Percentiles rank a stretch among this genome's conserved stretches.
Conservation (phyloP, 2,797 vertebrate species). For the Cephalopachus bancanus region DNA sequence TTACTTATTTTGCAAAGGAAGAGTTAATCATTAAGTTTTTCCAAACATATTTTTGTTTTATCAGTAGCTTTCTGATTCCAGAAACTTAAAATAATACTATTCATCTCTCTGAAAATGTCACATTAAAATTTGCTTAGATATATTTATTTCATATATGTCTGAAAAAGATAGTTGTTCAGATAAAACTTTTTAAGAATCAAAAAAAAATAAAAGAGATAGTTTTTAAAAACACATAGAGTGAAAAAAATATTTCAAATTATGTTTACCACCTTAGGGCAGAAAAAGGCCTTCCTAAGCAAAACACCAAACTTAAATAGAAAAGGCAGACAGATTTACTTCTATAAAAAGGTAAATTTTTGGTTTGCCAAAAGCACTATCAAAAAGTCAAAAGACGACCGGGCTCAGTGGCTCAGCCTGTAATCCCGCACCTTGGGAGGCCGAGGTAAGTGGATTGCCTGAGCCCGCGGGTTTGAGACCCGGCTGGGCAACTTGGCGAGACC, state of each 20-base stretch:
- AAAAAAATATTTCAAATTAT: background rate
- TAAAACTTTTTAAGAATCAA: background rate
- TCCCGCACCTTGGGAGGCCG: too few species aligned
- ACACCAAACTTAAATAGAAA: background rate
- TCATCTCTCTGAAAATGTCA: conserved; percentile 49
- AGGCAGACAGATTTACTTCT: background rate
- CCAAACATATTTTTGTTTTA: conserved; percentile 49
- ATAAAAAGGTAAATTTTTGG: background rate
- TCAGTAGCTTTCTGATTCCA: conserved; percentile 15
- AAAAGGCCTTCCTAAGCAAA: conserved; percentile 2
- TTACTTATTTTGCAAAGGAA: background rate
- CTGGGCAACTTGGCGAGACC: too few species aligned
- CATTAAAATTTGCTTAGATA: conserved; percentile 12
- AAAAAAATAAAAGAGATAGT: background rate
- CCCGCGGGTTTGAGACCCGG: too few species aligned
- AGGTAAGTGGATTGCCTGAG: too few species aligned
- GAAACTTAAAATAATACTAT: conserved; percentile 58
- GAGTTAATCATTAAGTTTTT: background rate
- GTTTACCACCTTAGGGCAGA: background rate
- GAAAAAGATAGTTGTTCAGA: conserved; percentile 34
- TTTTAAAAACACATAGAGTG: background rate
- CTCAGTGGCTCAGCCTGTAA: too few species aligned
- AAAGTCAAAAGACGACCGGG: background rate
- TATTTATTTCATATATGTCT: conserved; percentile 18
- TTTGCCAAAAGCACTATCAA: background rate